Conservation (phyloP, 2,113 vertebrate genomes). For the Solea solea region DNA sequence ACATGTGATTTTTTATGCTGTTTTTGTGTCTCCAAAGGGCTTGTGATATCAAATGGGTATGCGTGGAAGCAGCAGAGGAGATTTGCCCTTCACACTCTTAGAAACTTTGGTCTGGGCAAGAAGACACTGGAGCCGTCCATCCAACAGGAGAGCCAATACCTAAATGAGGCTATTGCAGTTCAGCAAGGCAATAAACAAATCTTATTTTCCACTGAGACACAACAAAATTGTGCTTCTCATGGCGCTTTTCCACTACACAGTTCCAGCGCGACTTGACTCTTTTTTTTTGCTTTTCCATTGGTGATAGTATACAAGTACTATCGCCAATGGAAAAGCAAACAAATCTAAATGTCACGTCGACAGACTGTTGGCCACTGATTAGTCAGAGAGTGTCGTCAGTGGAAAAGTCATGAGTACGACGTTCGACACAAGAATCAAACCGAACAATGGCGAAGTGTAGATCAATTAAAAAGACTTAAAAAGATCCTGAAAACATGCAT, state of each 20-base stretch:
- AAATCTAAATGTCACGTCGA: too few species aligned
- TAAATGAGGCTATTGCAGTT: conserved; percentile 70
- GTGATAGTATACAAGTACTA: too few species aligned
- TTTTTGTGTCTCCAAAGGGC: conserved; percentile 59
- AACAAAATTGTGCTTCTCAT: not conserved
- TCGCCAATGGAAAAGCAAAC: too few species aligned
- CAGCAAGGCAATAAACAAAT: conserved; percentile 75
- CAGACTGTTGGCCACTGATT: too few species aligned
- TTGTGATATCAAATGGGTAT: conserved; percentile 67
- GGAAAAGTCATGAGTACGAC: too few species aligned
- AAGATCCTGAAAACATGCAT: too few species aligned
- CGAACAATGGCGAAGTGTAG: too few species aligned
- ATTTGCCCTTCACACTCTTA: conserved; percentile 81
- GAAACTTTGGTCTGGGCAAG: conserved; percentile 86
- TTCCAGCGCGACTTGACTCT: too few species aligned
- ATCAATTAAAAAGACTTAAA: too few species aligned
- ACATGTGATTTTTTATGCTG: not conserved
- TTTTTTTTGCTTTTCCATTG: too few species aligned
- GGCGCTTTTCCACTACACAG: not conserved
- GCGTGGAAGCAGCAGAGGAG: conserved; percentile 82
- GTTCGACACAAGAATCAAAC: too few species aligned
- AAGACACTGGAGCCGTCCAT: conserved; percentile 80
- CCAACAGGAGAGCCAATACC: conserved; percentile 78
- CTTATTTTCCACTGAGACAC: not conserved
- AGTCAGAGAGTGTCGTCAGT: too few species aligned